Base-by-base conservation (phyloP, 1,140 invertebrate species). In the Phenacoccus solenopsis region DNA sequence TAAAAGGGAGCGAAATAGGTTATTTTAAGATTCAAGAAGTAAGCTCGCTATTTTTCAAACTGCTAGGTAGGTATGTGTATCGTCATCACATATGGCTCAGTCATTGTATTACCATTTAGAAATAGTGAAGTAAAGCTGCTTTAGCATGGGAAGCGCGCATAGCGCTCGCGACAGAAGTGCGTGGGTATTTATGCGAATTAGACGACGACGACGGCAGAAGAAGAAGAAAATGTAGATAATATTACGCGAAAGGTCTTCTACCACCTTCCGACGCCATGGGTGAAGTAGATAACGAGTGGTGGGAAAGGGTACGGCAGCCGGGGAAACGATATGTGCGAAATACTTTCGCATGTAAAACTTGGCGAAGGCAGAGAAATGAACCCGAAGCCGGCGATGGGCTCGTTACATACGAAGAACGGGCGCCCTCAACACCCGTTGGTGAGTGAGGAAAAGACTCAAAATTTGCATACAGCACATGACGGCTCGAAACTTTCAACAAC, bases 381-480 rank as follows among this genome's bases (percentile, higher is more conserved):
- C 21, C 59, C 59, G 59, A 64, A 64, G 25, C 59, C 25, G 59
- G 59, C 59, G 25, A 64, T 64, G 25, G 20, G 38, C 38, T 49
- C 38, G 59, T 64, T 64, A 64, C 22, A 49, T 49, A 64, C 59
- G 22, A 64, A 64, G 25, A 24, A 64, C 59, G 25, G 22, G 59
- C 59, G 59, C 25, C 59, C 25, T 25, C 59, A 64, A 64, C 59
- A 64, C 59, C 59, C 59, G 59, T 64, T 64, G 59, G 59, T 64
- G 59, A 64, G 59, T 64, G 20, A 64, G 25, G 59, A 64, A 64
- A 64, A 64, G 59, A 64, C 25, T 64, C 59, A 27, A 64, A 38
- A 64, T 64, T 64, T 64, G 59, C 59, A 64, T 64, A 64, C 59
- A 64, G 59, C 59, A 64, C 59, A 64, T 64, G 59, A 64, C 59